Evolutionary conservation across 1,140 invertebrate species (phyloP).

Genomic region (Leptopilina clavipes): DNA sequence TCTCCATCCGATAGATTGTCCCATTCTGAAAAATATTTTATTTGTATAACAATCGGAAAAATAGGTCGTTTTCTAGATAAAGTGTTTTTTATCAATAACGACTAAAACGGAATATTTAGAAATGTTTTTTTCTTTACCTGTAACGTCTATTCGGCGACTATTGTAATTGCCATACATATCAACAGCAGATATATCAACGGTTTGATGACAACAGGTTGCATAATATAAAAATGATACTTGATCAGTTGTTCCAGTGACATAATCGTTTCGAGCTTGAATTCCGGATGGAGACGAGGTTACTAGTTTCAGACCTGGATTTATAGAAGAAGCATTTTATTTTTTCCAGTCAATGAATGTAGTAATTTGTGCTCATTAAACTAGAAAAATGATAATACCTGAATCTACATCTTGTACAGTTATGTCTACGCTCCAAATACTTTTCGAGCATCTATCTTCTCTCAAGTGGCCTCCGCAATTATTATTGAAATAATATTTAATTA

Average conservation of each 20-base stretch:
- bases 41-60: background rate
- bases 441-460: slow-evolving; percentile 71
- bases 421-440: slow-evolving; percentile 79
- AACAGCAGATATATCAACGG: slow-evolving; percentile 76
- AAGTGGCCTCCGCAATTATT: slow-evolving; percentile 74
- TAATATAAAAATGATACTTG: slow-evolving; percentile 77
- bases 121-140: slow-evolving; percentile 66
- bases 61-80: background rate
- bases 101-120: background rate
- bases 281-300: slow-evolving; percentile 75
- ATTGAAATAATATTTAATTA: slow-evolving; percentile 75
- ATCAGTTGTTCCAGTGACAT: slow-evolving; percentile 77
- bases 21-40: slow-evolving; percentile 63
- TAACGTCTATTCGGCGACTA: slow-evolving; percentile 77
- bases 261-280: slow-evolving; percentile 69
- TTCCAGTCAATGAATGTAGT: slow-evolving; percentile 1
- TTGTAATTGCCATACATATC: slow-evolving; percentile 78
- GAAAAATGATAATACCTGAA: slow-evolving; percentile 67
- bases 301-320: slow-evolving; percentile 75
- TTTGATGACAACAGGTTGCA: slow-evolving; percentile 78
- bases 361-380: background rate
- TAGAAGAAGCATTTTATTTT: slow-evolving; percentile 38
- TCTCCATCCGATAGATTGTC: slow-evolving; percentile 67
- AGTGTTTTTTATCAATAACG: no score
- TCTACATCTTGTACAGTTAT: slow-evolving; percentile 76